Evolutionary conservation across 2,113 vertebrate species (phyloP), one percentile per base, ranked within the genome.

Genomic region (Spermophilus dauricus): DNA sequence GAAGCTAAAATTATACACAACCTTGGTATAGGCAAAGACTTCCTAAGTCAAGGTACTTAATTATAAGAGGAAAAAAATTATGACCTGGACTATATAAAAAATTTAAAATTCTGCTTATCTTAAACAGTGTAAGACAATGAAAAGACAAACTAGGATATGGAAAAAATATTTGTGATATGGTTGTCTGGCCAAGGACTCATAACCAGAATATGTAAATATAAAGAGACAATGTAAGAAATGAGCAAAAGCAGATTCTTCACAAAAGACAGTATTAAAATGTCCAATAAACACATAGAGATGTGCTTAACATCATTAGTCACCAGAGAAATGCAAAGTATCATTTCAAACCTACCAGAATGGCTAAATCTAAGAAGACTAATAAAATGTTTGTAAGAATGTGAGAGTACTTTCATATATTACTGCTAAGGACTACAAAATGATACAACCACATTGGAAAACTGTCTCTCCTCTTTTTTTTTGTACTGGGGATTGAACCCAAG

Each of bases 201-300:
- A 61, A 78, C 53, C 42, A 83, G 63, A 91, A 77, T 65, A 84
- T 63, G 24, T 87, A 94, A 86, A 77, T 87, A 76, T 51, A 53
- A 42, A 94, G 32, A 51, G 26, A 51, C 34, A 84, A 53, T 45
- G 4, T 93, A 16, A 89, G 83, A 93, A 80, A 53, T 86, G 12
- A 16, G 26, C 56, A 73, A 84, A 80, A 89, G 65, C 37, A 94
- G 12, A 69, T 87, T n/a, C 26, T 93, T 92, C 72, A 86, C 48
- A 69, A 89, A 76, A 88, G 69, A 88, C 94, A 22, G 81, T 51
- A 88, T 34, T 85, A n/a, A 67, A 61, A n/a, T 93, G 56, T 89
- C 65, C 56, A 93, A 3, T 92, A 84, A 95, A 37, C 28, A 78
- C 10, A 5, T 76, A 63, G 37, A 72, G 48, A 65, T 39, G 12